Base-by-base conservation (phyloP, 2,113 vertebrate genomes). In the Ammodytes marinus region DNA sequence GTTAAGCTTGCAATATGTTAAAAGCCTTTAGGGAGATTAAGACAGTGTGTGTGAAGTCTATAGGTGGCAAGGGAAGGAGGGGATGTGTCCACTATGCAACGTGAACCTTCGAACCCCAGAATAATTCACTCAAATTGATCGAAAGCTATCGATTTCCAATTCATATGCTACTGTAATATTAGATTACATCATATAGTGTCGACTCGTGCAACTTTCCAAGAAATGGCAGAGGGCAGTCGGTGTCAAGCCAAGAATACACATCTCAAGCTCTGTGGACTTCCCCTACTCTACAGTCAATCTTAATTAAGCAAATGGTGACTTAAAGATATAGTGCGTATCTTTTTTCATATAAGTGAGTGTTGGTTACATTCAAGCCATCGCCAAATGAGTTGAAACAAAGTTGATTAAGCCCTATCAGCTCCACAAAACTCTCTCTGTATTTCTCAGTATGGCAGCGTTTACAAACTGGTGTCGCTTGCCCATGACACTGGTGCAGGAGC, bases 141-240 rank as follows among this genome's bases (percentile, higher is more conserved):
- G 19, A 63, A 54, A 4, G 15, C 27, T 14, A 71, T 47, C 55
- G 64, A 77, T 68, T 55, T 39, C 64, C 17, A 27, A 27, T 27
- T 27, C 27, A 27, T 27, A 27, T 27, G 27, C 47, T 0, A 35
- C 47, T 17, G 1, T 59, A 27, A 65, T 14, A 76, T 58, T 7
- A 59, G 15, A n/a, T 66, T 81, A 52, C 64, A 87, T 72, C 72
- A 80, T 6, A 19, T 68, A 61, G 72, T 15, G 55, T 65, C 40
- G 39, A 40, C 81, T 74, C 59, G 0, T 61, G 74, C 10, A 60
- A 27, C 81, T 79, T 85, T 67, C 50, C 15, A 63, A 52, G 67
- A 74, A 49, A 46, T 12, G 47, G 1, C 60, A 2, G 57, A 68
- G 19, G 12, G 35, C 14, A 27, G 2, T 19, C 57, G 15, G 39